Percentiles rank a stretch among this genome's conserved stretches.
Conservation (phyloP, 2,113 vertebrate species). For the Lycaon pictus region DNA sequence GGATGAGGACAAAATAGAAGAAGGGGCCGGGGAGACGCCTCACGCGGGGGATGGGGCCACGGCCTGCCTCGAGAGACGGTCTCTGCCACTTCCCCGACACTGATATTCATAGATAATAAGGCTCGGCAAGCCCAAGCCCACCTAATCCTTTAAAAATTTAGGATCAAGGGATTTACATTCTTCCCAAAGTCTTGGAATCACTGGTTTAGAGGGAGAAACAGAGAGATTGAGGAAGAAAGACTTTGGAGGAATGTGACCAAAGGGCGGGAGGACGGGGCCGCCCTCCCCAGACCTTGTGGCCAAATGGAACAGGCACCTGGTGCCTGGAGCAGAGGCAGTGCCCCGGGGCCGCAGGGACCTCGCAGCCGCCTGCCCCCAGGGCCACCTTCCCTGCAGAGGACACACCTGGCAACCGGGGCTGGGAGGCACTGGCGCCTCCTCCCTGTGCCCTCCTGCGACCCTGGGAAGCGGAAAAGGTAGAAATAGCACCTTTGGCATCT, state of each 20-base stretch:
- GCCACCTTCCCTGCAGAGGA: not conserved
- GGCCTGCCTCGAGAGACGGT: no score
- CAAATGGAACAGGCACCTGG: not conserved
- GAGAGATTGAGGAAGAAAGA: not conserved
- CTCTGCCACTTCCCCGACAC: no score
- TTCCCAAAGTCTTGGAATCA: not conserved
- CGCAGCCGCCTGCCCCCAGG: accelerated
- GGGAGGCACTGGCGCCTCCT: accelerated
- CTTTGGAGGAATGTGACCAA: not conserved
- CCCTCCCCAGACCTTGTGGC: accelerated
- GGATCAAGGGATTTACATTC: not conserved
- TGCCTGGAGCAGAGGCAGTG: not conserved
- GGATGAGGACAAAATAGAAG: not conserved
- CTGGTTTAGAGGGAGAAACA: not conserved
- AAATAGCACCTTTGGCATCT: accelerated
- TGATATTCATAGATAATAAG: not conserved
- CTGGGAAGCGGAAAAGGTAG: accelerated
- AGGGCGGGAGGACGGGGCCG: accelerated
- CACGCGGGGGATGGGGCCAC: no score
- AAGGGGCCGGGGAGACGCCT: not conserved
- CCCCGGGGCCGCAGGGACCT: accelerated
- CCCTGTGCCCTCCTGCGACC: not conserved
- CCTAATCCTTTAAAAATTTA: not conserved
- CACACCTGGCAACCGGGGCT: accelerated
- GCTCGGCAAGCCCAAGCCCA: not conserved